Evolutionary conservation across 2,888 invertebrate genomes (phyloP), one percentile per base, ranked within the genome.

Genomic region (Clunio marinus): DNA sequence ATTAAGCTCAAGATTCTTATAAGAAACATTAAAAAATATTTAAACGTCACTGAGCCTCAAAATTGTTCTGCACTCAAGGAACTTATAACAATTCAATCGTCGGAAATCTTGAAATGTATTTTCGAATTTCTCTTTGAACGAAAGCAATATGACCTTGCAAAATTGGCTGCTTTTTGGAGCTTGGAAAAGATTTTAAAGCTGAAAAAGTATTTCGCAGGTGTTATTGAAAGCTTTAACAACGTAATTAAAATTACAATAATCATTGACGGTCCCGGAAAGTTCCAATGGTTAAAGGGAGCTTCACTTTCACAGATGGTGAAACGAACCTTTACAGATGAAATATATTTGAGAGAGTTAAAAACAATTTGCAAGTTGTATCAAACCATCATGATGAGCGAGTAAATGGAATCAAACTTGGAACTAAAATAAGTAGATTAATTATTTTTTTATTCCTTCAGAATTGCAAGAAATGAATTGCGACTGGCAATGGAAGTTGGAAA

Each of bases 121-220:
- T 51, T 15, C 15, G 15, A 35, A 7, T 27, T 63, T 17, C 37
- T 55, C 10, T 46, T 45, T 13, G n/a, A 58, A 13, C 1, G 4
- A 15, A 37, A 65, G 3, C 13, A 51, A 13, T 58, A 4, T 13
- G 15, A 63, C 1, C 17, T 68, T 15, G 68, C 70, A 25, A 63
- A 57, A 45, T 17, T 70, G 22, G 68, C 70, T n/a, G 70, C 70
- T 28, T 32, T 62, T n/a, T 37, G 46, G 57, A 17, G 59, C 8
- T 37, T 70, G 15, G 32, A 58, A 8, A 37, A 41, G 24, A 57
- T 58, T 13, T 28, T 70, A 4, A 24, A 35, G 3, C 51, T 32
- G 25, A 25, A 62, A 25, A 45, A 51, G 2, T 17, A 57, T 27
- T 68, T 63, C 28, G 24, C 2, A 3, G 35, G 35, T 5, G 7